Evolutionary conservation across 2,888 invertebrate genomes (phyloP), one percentile per base, ranked within the genome.

Genomic region (Apocheima hispidaria): DNA sequence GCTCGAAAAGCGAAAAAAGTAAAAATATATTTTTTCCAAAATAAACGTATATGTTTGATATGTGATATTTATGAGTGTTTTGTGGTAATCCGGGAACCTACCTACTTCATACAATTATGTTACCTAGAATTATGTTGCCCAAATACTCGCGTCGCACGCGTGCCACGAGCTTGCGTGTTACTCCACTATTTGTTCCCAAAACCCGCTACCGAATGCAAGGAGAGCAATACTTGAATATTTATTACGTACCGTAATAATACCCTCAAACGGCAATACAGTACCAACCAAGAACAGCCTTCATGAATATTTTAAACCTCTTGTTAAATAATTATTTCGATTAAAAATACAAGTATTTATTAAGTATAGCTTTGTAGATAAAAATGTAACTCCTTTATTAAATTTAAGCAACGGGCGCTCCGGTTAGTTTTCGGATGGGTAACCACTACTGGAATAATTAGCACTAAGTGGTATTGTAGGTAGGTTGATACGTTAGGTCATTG

Each of bases 151-250:
- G 14, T 4, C 18, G 41, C 21, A 4, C 50, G 36, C 59, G 9
- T 38, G 40, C n/a, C 60, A 18, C 50, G 50, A 55, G 5, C 16
- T 51, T n/a, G 55, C 60, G 60, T 60, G 60, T 4, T 51, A 1
- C 7, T 6, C 1, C 55, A 9, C 60, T 44, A 36, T 60, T 55
- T 55, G 55, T 53, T 14, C 12, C 46, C 14, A 16, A 52, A 38
- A 43, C 18, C 28, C 21, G 20, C 52, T 41, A 41, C 52, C 48
- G 33, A 59, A 40, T 43, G 60, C 41, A 55, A 50, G 16, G 54
- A 50, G 50, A 44, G 38, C 30, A 51, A 44, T 44, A 23, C 53
- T 44, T 38, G 54, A 44, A 60, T 60, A 60, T 60, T 60, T 54
- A 60, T 50, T 36, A 10, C n/a, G 7, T 38, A 1, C 43, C 21